Evolutionary conservation across 2,113 vertebrate species (phyloP), one percentile per base, ranked within the genome.

Genomic region (Penelope pileata): DNA sequence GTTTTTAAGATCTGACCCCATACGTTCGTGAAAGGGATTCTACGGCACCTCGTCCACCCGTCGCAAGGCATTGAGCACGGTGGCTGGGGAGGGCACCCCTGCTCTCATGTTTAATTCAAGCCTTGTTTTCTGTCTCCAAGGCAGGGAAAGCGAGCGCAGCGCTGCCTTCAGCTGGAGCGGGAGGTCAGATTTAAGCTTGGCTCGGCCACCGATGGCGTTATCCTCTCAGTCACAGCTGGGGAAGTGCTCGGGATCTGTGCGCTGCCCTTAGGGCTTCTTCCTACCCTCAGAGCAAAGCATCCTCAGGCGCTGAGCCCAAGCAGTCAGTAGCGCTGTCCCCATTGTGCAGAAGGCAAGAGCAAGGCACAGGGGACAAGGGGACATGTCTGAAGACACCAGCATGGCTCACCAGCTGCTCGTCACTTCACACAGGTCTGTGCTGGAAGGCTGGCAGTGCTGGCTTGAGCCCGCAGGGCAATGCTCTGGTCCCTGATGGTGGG

Each of bases 1-100:
- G 86, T 51, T 95, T 92, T 83, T 81, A 92, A 93, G 91, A 78
- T 72, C 83, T 76, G 86, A 7, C 80, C 86, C 83, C 47, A 88
- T 74, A 51, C 5, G 0, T 88, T 83, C 81, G 60, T 88, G 88
- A 86, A 92, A 83, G 51, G 34, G 68, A 94, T 92, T 92, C 75
- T 78, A 75, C 1, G 1, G 83, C 69, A 60, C 69, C 66, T 91
- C 26, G 0, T 82, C 86, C 5, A 1, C 86, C 67, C 74, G 45
- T 86, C 24, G 83, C 16, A 72, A 79, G 53, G 72, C 56, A 84
- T 53, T 91, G 81, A 87, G 81, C 3, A 1, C 59, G n/a, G 67
- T 86, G 81, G 78, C 69, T 4, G 0, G 14, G 36, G 86, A 94
- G 62, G 69, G 77, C 86, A 91, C 17, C 80, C 92, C 80, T 2